Conservation (phyloP, 2,888 invertebrate genomes). For the Notocelia uddmanniana region DNA sequence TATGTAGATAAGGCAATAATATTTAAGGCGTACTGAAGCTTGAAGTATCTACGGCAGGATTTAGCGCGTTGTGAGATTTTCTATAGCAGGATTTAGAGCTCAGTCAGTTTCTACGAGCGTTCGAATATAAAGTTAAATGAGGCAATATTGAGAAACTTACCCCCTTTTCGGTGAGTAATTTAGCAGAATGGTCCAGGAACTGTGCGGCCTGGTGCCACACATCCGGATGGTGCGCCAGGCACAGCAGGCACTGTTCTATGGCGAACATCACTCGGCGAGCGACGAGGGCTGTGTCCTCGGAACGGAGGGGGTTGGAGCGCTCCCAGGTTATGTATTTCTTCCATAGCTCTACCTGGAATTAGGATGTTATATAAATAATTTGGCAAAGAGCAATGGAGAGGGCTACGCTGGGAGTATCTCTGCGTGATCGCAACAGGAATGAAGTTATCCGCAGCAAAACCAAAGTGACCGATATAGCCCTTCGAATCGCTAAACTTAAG, state of each 20-base stretch:
- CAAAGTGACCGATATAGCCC: no score
- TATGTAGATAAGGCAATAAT: no score
- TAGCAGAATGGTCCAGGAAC: slow-evolving; percentile 97
- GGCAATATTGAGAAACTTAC: slow-evolving; percentile 77
- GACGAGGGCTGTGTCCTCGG: slow-evolving; percentile 97
- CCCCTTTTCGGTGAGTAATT: slow-evolving; percentile 97
- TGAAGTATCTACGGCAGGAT: no score
- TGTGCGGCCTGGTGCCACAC: slow-evolving; percentile 99
- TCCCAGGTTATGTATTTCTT: slow-evolving; percentile 99
- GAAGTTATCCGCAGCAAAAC: no score
- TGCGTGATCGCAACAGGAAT: no score
- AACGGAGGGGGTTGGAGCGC: slow-evolving; percentile 97
- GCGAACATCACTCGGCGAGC: slow-evolving; percentile 99
- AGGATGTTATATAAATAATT: no score
- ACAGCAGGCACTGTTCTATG: slow-evolving; percentile 98
- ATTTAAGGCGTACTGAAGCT: no score
- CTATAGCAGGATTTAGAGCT: background rate
- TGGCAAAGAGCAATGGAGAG: no score
- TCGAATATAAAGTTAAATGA: background rate
- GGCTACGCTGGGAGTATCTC: no score
- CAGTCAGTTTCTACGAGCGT: background rate
- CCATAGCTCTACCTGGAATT: slow-evolving; percentile 96
- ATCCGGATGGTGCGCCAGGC: slow-evolving; percentile 98
- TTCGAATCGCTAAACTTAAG: no score
- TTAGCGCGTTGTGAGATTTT: background rate